Evolutionary conservation across 2,888 invertebrate species (phyloP).

Genomic region (Agrenia bidenticulata): DNA sequence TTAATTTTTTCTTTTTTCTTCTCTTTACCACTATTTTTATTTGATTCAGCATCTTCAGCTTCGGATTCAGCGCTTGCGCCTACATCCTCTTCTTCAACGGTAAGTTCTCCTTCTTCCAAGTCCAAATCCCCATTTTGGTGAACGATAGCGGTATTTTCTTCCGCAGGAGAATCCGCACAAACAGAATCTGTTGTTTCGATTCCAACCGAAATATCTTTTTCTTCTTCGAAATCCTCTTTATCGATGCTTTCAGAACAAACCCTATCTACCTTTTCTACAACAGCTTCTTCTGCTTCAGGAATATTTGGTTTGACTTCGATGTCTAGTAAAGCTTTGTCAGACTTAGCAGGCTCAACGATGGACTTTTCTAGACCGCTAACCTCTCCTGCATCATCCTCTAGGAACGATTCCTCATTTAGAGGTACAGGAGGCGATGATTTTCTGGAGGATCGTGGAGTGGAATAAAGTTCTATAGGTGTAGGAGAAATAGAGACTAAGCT

Average conservation of each 20-base stretch:
- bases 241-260: background rate
- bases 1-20: constrained; percentile 33
- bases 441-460: constrained; percentile 39
- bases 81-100: constrained; percentile 28
- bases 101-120: constrained; percentile 46
- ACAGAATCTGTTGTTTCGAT: constrained; percentile 2
- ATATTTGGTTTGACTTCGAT: background rate
- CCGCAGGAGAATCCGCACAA: constrained; percentile 16
- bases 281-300: background rate
- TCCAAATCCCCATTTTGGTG: constrained; percentile 40
- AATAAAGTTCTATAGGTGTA: constrained; percentile 47
- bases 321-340: background rate
- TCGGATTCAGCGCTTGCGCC: constrained; percentile 25
- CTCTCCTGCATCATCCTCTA: constrained; percentile 36
- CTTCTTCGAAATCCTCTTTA: background rate
- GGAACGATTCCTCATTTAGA: constrained; percentile 25
- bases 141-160: constrained; percentile 6
- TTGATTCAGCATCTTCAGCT: constrained; percentile 32
- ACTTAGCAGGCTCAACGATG: background rate
- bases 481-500: constrained; percentile 50
- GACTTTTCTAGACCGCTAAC: background rate
- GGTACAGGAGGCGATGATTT: constrained; percentile 26
- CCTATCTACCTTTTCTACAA: background rate
- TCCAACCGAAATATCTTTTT: background rate
- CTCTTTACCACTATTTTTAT: background rate